Percentiles rank a stretch among this genome's conserved stretches.
phyloP scores from a whole-genome alignment of 2,797 vertebrate genomes.

The Podarcis siculus region DNA sequence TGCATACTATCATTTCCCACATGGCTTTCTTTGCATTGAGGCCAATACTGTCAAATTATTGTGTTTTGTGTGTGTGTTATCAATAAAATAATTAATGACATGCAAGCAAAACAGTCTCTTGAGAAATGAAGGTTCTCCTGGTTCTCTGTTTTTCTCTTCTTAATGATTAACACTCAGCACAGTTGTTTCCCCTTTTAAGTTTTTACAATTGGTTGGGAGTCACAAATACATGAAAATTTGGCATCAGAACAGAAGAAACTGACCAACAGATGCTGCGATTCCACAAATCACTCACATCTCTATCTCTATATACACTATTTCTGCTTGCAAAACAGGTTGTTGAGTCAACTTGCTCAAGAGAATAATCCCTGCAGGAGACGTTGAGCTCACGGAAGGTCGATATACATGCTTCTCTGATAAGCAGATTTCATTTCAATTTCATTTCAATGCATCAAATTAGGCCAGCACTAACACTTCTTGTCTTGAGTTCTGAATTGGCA shows the following conservation, averaged over 20 bases:
- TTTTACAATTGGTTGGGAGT: background rate
- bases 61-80: too few relatives aligned
- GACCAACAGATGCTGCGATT: background rate
- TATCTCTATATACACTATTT: too few relatives aligned
- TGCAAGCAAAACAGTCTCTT: background rate
- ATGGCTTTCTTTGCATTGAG: background rate
- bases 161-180: background rate
- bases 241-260: background rate
- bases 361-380: too few relatives aligned
- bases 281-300: background rate
- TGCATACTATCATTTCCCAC: background rate
- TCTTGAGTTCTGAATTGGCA: background rate
- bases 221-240: background rate
- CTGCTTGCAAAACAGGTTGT: background rate
- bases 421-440: background rate
- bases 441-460: background rate
- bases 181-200: conserved; percentile 12
- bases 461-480: background rate
- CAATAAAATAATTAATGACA: background rate
- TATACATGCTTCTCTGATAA: background rate
- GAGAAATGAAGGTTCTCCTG: background rate
- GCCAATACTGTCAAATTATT: background rate
- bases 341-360: background rate
- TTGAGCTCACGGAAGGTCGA: too few relatives aligned
- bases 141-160: background rate